Percentiles rank a stretch among this genome's conserved stretches.
These are phyloP conservation scores for Percopsis omiscomaycus DNA, from an alignment of 2,797 vertebrate species.

Conservation along the genomic window DNA sequence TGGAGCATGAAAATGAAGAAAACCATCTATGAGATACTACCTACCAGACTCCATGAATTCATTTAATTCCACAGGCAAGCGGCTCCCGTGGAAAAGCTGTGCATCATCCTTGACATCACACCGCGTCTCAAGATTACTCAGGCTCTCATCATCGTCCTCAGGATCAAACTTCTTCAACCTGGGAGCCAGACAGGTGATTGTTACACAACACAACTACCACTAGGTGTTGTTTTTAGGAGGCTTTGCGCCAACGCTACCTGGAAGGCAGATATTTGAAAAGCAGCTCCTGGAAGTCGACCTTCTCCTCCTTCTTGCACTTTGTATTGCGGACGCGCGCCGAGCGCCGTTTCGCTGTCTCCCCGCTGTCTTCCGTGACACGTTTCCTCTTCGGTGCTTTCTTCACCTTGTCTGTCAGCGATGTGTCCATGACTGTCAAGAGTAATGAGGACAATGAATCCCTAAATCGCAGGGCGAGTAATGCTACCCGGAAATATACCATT, in stretches of 20 bases:
- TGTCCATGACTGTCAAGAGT: constrained; percentile 72
- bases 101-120: constrained; percentile 83
- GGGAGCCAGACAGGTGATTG: constrained; percentile 15
- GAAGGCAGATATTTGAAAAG: constrained; percentile 94
- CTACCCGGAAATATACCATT: not conserved
- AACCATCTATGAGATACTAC: not conserved
- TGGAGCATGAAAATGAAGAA: not conserved
- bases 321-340: constrained; percentile 97
- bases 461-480: not conserved
- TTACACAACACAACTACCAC: not conserved
- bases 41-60: constrained; percentile 90
- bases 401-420: constrained; percentile 83
- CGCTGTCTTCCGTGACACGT: constrained; percentile 85
- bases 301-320: constrained; percentile 98
- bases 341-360: constrained; percentile 92
- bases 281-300: constrained; percentile 96
- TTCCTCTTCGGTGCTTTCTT: constrained; percentile 94
- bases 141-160: constrained; percentile 91
- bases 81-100: constrained; percentile 76
- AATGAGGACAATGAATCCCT: not conserved
- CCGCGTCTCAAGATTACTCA: constrained; percentile 86
- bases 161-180: constrained; percentile 92
- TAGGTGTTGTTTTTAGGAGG: not conserved
- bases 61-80: constrained; percentile 80
- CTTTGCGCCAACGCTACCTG: constrained; percentile 74